Conservation (phyloP, 2,113 vertebrate species). For the Protobothrops mucrosquamatus region DNA sequence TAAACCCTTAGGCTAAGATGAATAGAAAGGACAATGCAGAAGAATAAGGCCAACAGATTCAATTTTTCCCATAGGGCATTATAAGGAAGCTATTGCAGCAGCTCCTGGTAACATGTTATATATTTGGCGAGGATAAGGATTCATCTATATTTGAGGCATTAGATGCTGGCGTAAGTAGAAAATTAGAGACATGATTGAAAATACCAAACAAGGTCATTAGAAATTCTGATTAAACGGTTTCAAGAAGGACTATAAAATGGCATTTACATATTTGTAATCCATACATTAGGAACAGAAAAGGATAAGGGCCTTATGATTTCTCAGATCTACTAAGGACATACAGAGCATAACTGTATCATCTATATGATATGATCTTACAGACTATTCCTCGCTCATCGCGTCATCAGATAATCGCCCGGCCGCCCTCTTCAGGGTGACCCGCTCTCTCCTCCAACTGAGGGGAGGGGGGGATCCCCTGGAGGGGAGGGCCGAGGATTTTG, state of each 20-base stretch:
- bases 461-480: too few species aligned
- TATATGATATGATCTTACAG: too few species aligned
- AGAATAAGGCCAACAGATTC: neutral
- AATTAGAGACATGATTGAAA: neutral
- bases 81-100: neutral
- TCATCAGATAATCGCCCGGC: too few species aligned
- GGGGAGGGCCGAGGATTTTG: too few species aligned
- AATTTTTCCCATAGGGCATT: neutral
- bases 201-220: neutral
- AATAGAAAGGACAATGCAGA: neutral
- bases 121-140: neutral
- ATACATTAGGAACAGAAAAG: neutral
- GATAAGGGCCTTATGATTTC: neutral
- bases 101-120: neutral
- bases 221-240: neutral
- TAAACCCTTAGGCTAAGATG: neutral
- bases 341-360: neutral
- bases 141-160: neutral
- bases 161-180: neutral
- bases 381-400: too few species aligned
- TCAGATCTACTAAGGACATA: neutral
- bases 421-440: too few species aligned
- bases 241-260: neutral
- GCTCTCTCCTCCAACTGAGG: too few species aligned
- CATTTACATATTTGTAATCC: neutral